phyloP scores from a whole-genome alignment of 2,888 invertebrate species.

The Campopleginae sp. region DNA sequence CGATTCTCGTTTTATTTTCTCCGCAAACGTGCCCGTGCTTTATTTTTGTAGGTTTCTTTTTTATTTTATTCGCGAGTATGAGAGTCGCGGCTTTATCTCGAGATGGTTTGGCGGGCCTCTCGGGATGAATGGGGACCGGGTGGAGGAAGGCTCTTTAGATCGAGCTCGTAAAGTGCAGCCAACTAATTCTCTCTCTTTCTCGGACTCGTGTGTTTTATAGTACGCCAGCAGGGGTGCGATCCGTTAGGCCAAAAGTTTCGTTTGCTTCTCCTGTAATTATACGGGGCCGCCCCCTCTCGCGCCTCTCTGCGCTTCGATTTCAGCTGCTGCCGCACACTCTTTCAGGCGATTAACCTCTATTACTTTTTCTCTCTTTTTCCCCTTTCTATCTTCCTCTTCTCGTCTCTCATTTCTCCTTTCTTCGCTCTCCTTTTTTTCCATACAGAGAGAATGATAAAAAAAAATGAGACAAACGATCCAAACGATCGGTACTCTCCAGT shows the following conservation, averaged over 20 bases:
- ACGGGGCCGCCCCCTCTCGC: constrained; percentile 49
- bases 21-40: constrained; percentile 38
- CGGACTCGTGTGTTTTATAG: constrained; percentile 49
- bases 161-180: constrained; percentile 55
- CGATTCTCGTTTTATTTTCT: constrained; percentile 26
- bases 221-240: constrained; percentile 66
- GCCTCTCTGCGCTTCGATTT: constrained; percentile 34
- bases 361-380: background rate
- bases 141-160: constrained; percentile 44
- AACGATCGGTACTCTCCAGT: constrained; percentile 62
- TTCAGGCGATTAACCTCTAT: constrained; percentile 37
- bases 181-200: constrained; percentile 48
- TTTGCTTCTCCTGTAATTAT: constrained; percentile 64
- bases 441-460: constrained; percentile 24
- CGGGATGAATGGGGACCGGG: background rate
- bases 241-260: constrained; percentile 67
- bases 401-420: background rate
- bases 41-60: constrained; percentile 1
- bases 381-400: background rate
- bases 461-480: constrained; percentile 52
- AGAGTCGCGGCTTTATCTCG: constrained; percentile 62
- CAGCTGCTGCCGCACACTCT: constrained; percentile 57
- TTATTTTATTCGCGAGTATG: constrained; percentile 57
- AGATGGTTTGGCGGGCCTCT: constrained; percentile 34
- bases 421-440: constrained; percentile 3